Base-by-base conservation (phyloP, 2,888 invertebrate genomes). In the Lithophane semibrunnea region DNA sequence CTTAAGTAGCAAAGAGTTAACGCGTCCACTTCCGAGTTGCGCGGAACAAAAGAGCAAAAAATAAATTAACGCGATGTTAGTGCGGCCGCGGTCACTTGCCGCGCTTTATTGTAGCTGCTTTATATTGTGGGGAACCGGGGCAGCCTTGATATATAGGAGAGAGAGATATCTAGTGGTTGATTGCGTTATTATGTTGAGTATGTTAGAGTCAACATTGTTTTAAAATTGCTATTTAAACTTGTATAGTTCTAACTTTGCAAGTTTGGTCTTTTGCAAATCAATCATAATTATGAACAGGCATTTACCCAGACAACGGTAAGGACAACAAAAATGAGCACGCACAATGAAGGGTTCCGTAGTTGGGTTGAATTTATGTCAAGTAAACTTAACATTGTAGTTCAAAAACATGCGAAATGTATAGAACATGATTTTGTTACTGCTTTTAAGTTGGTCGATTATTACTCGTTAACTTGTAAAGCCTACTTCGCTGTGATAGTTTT, bases 1-100 rank as follows among this genome's bases (percentile, higher is more conserved):
- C 61, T 67, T 61, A 72, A 83, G 74, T 83, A 29, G 73, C 69
- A 70, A 72, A 69, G 74, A 72, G 49, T 85, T 56, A 74, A 56
- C 73, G 78, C 78, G 61, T 52, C 61, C 65, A 68, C 71, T 82
- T 84, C 83, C 73, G 71, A 37, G 54, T 56, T 52, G 64, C 44
- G 71, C 73, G 65, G 69, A 16, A 78, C 63, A 73, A 76, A 64
- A 58, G 54, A 76, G 4, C 42, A 44, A 54, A 71, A 67, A 65
- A 44, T 60, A 76, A 85, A 82, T 60, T 2, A 64, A 72, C 29
- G 42, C 47, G 42, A 63, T 52, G 60, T 67, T 61, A 64, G 54
- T 42, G 74, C 54, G 77, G 71, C 68, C 67, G 81, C 63, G 71
- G 70, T 60, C 70, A 73, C 49, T 60, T 56, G 64, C 60, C 65